Percentiles rank a stretch among this genome's conserved stretches.
phyloP scores from a whole-genome alignment of 2,888 invertebrate species.

The Xanthia icteritia region DNA sequence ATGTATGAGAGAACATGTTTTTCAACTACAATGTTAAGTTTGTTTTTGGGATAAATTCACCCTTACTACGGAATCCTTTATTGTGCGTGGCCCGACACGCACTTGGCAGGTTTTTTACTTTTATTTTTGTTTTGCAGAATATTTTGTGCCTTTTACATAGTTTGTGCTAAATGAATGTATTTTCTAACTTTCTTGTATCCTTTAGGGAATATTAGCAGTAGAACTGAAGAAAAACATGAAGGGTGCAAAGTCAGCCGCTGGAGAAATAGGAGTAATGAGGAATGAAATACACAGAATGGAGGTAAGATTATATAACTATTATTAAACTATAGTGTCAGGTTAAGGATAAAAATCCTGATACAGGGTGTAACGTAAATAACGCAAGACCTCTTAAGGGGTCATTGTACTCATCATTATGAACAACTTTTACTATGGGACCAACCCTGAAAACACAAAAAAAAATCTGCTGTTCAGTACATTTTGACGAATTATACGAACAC shows the following conservation, averaged over 20 bases:
- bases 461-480: no score
- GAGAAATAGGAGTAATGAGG: slow-evolving; percentile 94
- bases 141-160: background rate
- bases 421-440: no score
- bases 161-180: background rate
- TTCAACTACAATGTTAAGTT: no score
- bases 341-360: background rate
- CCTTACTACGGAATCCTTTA: no score
- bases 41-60: no score
- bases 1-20: no score
- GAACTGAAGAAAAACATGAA: slow-evolving; percentile 93
- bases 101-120: background rate
- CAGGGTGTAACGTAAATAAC: no score
- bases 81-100: no score
- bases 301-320: slow-evolving; percentile 79
- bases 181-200: background rate
- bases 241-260: slow-evolving; percentile 91
- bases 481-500: no score
- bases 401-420: no score
- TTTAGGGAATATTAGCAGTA: slow-evolving; percentile 91
- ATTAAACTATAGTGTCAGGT: background rate
- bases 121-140: background rate
- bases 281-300: slow-evolving; percentile 96
- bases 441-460: no score
- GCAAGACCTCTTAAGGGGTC: no score